phyloP scores from a whole-genome alignment of 2,888 invertebrate genomes.

The Leucania comma region DNA sequence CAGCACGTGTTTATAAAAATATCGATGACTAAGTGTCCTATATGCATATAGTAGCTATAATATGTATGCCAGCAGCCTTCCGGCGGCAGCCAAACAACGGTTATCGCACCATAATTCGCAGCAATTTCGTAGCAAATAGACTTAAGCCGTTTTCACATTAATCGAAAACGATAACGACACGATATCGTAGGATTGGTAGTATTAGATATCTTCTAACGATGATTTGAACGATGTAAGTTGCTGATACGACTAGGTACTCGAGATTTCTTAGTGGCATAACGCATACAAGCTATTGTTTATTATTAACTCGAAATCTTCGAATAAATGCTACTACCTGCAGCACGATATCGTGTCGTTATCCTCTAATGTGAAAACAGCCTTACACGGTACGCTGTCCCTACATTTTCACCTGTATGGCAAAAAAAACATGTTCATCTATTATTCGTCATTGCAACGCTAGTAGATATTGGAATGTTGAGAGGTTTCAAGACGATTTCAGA shows the following conservation, averaged over 20 bases:
- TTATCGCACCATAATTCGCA: slow-evolving; percentile 74
- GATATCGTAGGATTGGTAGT: too few species aligned
- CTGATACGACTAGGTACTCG: too few species aligned
- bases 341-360: too few species aligned
- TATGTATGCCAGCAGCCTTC: slow-evolving; percentile 82
- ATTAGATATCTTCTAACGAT: too few species aligned
- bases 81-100: slow-evolving; percentile 75
- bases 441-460: neutral
- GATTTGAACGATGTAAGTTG: too few species aligned
- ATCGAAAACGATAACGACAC: too few species aligned
- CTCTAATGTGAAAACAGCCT: too few species aligned
- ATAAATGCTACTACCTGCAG: too few species aligned
- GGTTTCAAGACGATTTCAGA: neutral
- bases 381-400: neutral
- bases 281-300: too few species aligned
- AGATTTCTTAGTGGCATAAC: too few species aligned
- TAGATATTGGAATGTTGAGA: neutral
- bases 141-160: slow-evolving; percentile 27
- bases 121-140: slow-evolving; percentile 67
- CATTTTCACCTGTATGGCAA: too few species aligned
- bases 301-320: too few species aligned
- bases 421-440: slow-evolving; percentile 9
- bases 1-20: slow-evolving; percentile 73
- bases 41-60: slow-evolving; percentile 74
- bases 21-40: slow-evolving; percentile 77